Evolutionary conservation across 2,888 invertebrate genomes (phyloP).

Genomic region (Xiphydria camelus): DNA sequence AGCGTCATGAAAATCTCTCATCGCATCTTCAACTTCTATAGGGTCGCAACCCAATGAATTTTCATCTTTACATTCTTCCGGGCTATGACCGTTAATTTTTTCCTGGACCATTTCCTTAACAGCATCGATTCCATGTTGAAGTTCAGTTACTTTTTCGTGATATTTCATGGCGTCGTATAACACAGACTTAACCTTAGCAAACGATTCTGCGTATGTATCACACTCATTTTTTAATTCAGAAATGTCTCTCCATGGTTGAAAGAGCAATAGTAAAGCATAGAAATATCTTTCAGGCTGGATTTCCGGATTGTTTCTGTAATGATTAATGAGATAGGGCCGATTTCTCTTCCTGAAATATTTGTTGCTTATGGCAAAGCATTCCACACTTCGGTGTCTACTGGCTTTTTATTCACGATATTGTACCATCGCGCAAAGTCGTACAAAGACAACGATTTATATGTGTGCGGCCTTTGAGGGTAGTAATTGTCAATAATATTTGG

Average conservation of each 20-base stretch:
- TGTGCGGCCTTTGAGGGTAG: constrained; percentile 7
- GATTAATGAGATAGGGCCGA: constrained; percentile 31
- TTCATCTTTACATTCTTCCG: constrained; percentile 5
- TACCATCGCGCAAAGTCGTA: constrained; percentile 17
- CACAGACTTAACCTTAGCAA: constrained; percentile 18
- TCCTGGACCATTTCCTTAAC: constrained; percentile 10
- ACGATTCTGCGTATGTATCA: constrained; percentile 30
- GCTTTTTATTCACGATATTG: constrained; percentile 12
- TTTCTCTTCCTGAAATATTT: constrained; percentile 26
- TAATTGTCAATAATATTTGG: constrained; percentile 26
- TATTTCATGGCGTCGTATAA: constrained; percentile 22
- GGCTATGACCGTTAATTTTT: constrained; percentile 8
- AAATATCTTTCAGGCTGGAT: constrained; percentile 33
- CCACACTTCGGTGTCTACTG: background rate
- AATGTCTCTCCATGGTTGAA: constrained; percentile 29
- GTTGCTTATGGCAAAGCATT: constrained; percentile 9
- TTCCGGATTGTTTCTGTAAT: constrained; percentile 27
- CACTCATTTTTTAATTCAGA: constrained; percentile 24
- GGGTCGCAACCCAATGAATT: constrained; percentile 15
- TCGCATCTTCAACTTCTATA: constrained; percentile 19
- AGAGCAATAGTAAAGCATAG: constrained; percentile 30
- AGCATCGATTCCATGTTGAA: constrained; percentile 13
- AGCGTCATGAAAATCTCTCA: constrained; percentile 17
- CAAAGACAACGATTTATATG: constrained; percentile 17
- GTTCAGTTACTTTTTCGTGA: constrained; percentile 13